Evolutionary conservation across 2,113 vertebrate species (phyloP).

Genomic region (Eulemur rufifrons): DNA sequence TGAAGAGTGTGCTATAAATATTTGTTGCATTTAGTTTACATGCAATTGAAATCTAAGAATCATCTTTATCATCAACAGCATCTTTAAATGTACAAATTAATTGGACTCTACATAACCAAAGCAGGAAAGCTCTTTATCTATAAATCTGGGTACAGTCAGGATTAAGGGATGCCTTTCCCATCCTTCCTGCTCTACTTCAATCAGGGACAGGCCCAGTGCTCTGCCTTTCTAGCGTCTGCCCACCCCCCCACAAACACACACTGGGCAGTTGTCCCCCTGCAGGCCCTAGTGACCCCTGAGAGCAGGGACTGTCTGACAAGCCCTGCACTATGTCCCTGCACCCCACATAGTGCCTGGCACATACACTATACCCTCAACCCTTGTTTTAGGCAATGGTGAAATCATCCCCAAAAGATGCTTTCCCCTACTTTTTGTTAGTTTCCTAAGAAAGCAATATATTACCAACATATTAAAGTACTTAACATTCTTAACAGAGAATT

Average conservation of each 20-base stretch:
- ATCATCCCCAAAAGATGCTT: not conserved
- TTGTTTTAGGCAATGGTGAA: too few relatives aligned
- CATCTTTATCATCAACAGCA: not conserved
- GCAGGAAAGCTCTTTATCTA: not conserved
- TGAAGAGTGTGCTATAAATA: not conserved
- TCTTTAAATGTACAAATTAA: not conserved
- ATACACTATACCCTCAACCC: not conserved
- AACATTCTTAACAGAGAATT: not conserved
- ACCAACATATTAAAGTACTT: too few relatives aligned
- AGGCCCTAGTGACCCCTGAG: too few relatives aligned
- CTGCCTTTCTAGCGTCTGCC: not conserved
- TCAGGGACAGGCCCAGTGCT: rapidly evolving
- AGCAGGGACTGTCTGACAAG: not conserved
- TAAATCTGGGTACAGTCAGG: not conserved
- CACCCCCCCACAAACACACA: too few relatives aligned
- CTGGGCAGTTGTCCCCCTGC: not conserved
- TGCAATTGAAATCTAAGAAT: not conserved
- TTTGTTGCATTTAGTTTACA: not conserved
- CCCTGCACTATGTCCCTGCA: too few relatives aligned
- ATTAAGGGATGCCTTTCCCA: rapidly evolving
- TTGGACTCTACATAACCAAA: rapidly evolving
- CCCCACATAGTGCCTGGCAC: not conserved
- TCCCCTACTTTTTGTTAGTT: not conserved
- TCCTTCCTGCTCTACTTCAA: rapidly evolving
- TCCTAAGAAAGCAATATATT: not conserved